phyloP scores from a whole-genome alignment of 23 tunicate species.

The Halocynthia roretzi region DNA sequence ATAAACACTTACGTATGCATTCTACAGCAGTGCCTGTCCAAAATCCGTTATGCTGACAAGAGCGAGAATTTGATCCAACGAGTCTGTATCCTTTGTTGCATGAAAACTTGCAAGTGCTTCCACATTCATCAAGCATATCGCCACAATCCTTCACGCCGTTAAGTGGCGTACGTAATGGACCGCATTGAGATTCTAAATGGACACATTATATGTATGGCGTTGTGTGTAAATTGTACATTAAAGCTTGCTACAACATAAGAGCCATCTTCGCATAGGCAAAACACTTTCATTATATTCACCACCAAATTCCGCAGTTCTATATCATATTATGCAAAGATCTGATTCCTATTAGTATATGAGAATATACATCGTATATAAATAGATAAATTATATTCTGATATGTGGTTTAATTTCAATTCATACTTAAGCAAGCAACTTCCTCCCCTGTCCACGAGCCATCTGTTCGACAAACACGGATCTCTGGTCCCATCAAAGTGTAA shows the following conservation, averaged over 20 bases:
- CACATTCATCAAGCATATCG: conserved; percentile 63
- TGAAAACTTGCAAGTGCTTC: conserved; percentile 54
- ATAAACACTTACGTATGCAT: conserved; percentile 53
- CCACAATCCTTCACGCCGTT: conserved; percentile 78
- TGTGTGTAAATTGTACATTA: neutral
- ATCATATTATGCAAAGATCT: no score
- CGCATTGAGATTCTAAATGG: conserved; percentile 42
- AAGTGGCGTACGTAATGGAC: conserved; percentile 60
- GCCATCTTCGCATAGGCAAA: neutral
- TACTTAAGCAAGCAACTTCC: conserved; percentile 57
- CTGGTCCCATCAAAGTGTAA: conserved; percentile 42
- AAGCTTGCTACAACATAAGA: neutral
- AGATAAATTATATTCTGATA: neutral
- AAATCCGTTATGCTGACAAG: conserved; percentile 43
- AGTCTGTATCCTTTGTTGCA: conserved; percentile 65
- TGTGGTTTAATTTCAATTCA: neutral
- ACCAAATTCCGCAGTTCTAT: no score
- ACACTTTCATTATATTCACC: neutral
- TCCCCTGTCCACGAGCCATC: conserved; percentile 94
- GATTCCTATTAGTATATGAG: no score
- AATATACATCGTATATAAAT: neutral
- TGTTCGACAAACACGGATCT: conserved; percentile 43
- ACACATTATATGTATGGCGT: neutral
- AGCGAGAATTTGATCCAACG: conserved; percentile 43
- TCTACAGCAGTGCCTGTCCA: conserved; percentile 72